Conservation (phyloP, 2,888 invertebrate genomes). For the Loripinus fragilis region DNA sequence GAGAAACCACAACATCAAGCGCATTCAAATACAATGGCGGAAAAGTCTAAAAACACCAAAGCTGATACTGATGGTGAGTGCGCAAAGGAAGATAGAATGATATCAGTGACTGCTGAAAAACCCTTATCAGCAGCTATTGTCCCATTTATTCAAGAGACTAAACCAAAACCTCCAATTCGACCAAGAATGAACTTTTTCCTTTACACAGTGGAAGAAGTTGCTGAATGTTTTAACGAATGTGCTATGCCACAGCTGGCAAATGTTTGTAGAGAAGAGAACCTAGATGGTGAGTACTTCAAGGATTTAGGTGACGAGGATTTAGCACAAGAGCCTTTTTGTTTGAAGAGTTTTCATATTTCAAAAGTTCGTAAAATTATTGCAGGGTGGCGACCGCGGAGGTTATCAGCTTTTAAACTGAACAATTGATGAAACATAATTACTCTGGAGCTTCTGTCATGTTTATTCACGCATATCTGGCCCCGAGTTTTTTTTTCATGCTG, state of each 20-base stretch:
- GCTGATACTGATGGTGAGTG: not conserved
- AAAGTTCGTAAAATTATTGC: constrained; percentile 50
- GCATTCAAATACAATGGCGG: too few species aligned
- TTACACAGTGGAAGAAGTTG: constrained; percentile 51
- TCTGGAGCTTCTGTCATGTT: too few species aligned
- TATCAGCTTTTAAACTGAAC: not conserved
- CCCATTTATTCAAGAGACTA: not conserved
- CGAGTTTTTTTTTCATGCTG: too few species aligned
- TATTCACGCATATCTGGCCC: too few species aligned
- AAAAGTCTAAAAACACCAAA: too few species aligned
- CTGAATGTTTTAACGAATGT: constrained; percentile 50
- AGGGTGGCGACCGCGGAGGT: constrained; percentile 29
- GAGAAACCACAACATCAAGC: too few species aligned
- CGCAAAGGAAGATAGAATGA: not conserved
- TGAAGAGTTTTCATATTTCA: constrained; percentile 51
- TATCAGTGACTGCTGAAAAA: not conserved
- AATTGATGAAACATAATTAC: too few species aligned
- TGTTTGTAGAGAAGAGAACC: constrained; percentile 46
- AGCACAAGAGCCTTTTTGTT: constrained; percentile 39
- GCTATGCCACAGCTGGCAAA: constrained; percentile 50
- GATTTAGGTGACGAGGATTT: constrained; percentile 44
- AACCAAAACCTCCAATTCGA: not conserved
- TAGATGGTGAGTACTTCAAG: constrained; percentile 57
- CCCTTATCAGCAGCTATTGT: not conserved
- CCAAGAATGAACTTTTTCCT: not conserved